These are phyloP conservation scores for Melopsittacus undulatus DNA, from an alignment of 2,797 vertebrate genomes.

Conservation along the genomic window DNA sequence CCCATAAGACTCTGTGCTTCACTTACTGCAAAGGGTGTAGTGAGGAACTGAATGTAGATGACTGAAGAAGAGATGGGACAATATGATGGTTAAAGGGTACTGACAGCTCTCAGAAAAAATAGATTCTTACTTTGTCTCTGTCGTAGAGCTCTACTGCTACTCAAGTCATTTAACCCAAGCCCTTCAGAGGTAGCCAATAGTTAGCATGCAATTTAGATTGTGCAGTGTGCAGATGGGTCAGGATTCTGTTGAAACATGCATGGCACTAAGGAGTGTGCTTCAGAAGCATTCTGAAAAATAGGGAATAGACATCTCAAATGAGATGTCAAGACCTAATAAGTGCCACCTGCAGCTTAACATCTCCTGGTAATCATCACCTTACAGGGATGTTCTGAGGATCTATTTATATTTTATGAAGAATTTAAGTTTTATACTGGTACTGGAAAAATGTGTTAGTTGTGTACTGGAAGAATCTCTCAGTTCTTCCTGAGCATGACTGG, in stretches of 20 bases:
- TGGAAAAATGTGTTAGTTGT: accelerated
- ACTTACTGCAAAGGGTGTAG: not conserved
- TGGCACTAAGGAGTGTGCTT: not conserved
- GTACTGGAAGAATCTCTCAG: not conserved
- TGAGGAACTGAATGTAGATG: not conserved
- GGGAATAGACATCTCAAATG: not conserved
- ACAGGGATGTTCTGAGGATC: not conserved
- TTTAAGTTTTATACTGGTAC: not conserved
- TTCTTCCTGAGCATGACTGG: not conserved
- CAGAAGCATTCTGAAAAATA: not conserved
- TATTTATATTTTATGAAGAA: not conserved
- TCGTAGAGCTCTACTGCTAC: accelerated
- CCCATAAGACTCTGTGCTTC: not conserved
- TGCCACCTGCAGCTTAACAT: too few relatives aligned
- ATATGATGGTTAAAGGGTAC: not conserved
- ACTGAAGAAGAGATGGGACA: not conserved
- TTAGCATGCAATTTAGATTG: not conserved
- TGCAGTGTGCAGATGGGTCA: not conserved
- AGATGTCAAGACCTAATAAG: not conserved
- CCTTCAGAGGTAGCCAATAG: not conserved
- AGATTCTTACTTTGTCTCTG: not conserved
- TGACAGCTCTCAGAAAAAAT: not conserved
- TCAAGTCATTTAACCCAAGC: not conserved
- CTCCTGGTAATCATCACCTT: not conserved
- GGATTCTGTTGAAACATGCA: not conserved